phyloP scores from a whole-genome alignment of 1,140 invertebrate genomes.

The Chironomus striatipennis region DNA sequence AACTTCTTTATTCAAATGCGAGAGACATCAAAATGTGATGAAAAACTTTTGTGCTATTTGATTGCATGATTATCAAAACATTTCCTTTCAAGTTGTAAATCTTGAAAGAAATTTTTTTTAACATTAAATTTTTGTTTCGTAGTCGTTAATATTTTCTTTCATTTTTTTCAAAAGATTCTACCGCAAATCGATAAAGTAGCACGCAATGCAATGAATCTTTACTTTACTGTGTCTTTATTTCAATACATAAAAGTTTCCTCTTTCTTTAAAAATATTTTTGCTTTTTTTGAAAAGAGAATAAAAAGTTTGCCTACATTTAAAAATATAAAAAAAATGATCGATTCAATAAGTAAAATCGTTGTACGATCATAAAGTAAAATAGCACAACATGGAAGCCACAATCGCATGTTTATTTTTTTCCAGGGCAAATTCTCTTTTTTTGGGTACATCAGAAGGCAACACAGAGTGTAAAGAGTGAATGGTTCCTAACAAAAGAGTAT shows the following conservation, averaged over 20 bases:
- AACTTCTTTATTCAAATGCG: too few relatives aligned
- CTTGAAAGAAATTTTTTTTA: not conserved
- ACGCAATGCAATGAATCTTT: not conserved
- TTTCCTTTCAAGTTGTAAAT: not conserved
- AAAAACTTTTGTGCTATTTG: constrained; percentile 2
- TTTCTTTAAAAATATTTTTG: too few relatives aligned
- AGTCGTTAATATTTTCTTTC: not conserved
- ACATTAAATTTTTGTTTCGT: not conserved
- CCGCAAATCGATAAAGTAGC: constrained; percentile 6
- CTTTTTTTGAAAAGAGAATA: too few relatives aligned
- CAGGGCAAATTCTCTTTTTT: not conserved
- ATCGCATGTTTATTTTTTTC: not conserved
- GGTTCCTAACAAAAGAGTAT: not conserved
- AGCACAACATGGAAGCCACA: not conserved
- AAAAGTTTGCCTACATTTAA: not conserved
- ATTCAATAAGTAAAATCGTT: not conserved
- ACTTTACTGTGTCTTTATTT: too few relatives aligned
- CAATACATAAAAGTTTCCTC: too few relatives aligned
- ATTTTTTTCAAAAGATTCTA: not conserved
- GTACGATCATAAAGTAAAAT: not conserved
- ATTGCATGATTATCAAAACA: constrained; percentile 2
- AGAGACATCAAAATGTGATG: not conserved
- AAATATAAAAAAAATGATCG: not conserved
- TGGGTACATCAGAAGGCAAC: not conserved
- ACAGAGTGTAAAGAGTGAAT: not conserved